Evolutionary conservation across 2,113 vertebrate genomes (phyloP).

Genomic region (Crotalus helleri): DNA sequence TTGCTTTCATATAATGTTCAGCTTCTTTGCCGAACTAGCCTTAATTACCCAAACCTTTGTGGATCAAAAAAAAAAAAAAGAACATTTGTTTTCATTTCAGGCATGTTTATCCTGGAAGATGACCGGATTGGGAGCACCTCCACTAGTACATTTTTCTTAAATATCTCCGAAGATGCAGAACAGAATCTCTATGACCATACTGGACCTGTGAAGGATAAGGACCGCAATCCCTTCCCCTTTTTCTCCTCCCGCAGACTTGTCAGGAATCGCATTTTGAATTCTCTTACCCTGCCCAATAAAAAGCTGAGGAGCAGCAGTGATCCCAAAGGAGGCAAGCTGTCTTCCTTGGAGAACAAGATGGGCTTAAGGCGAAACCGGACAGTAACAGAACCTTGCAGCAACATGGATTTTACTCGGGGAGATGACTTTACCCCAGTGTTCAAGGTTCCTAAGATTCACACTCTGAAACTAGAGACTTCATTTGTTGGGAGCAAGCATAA

Average conservation of each 20-base stretch:
- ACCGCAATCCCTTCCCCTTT: constrained; percentile 90
- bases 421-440: constrained; percentile 84
- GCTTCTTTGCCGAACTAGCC: neutral
- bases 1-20: neutral
- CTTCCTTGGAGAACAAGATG: constrained; percentile 78
- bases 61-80: neutral
- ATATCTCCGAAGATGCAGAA: constrained; percentile 83
- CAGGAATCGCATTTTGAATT: constrained; percentile 89
- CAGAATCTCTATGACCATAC: constrained; percentile 80
- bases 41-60: neutral
- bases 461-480: constrained; percentile 88
- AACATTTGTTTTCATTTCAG: constrained; percentile 65
- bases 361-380: constrained; percentile 84
- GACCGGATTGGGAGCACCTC: constrained; percentile 82
- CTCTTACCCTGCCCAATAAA: constrained; percentile 90
- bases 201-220: constrained; percentile 88
- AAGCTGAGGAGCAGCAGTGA: constrained; percentile 93
- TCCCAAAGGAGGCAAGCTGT: constrained; percentile 81
- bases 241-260: constrained; percentile 89
- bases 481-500: constrained; percentile 81
- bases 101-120: constrained; percentile 95
- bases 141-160: constrained; percentile 76
- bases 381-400: constrained; percentile 85
- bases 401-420: constrained; percentile 73
- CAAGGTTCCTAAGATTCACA: constrained; percentile 83